These are phyloP conservation scores for Heliconius congener DNA, from an alignment of 1,140 invertebrate genomes.

Conservation along the genomic window DNA sequence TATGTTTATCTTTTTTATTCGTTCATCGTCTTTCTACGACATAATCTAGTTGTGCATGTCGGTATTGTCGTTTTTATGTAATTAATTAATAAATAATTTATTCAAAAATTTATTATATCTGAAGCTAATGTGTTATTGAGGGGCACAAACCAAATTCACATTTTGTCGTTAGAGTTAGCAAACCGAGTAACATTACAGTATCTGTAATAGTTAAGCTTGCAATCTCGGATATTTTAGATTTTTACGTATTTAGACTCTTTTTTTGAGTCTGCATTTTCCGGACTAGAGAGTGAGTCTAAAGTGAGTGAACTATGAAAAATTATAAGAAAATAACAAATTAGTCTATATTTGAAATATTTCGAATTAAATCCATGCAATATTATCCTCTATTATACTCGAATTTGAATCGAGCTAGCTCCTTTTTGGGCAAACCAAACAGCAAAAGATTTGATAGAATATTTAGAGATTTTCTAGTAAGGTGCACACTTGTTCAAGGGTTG, in stretches of 20 bases:
- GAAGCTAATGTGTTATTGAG: not conserved
- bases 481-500: constrained; percentile 15
- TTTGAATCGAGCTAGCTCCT: not conserved
- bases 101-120: not conserved
- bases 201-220: not conserved
- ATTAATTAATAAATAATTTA: no score
- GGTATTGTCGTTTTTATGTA: no score
- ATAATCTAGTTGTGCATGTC: no score
- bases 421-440: not conserved
- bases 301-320: no score
- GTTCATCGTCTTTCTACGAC: no score
- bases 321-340: no score
- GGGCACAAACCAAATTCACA: not conserved
- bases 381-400: not conserved
- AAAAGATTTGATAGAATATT: constrained; percentile 13
- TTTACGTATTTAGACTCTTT: not conserved
- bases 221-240: not conserved
- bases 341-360: no score
- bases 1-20: no score
- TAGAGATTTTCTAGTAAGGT: constrained; percentile 9
- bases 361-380: no score
- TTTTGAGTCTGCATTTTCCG: no score
- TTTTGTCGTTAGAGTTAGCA: not conserved
- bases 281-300: no score
- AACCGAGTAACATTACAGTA: not conserved